These are phyloP conservation scores for Nomada flava DNA, from an alignment of 2,888 invertebrate genomes.

Conservation along the genomic window DNA sequence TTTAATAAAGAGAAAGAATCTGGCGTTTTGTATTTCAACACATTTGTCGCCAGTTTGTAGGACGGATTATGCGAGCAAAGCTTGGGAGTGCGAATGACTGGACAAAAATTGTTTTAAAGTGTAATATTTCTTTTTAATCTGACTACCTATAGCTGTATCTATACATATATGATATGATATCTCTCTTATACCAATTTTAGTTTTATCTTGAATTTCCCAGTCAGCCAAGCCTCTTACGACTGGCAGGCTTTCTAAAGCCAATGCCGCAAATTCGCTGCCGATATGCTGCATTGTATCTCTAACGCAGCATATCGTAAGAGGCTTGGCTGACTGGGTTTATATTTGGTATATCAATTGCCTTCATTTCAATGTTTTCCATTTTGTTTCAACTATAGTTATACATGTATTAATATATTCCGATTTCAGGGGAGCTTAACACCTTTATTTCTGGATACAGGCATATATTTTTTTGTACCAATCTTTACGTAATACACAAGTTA, in stretches of 20 bases:
- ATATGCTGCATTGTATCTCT: too few species aligned
- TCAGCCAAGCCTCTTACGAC: too few species aligned
- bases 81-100: too few species aligned
- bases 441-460: not conserved
- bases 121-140: not conserved
- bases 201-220: not conserved
- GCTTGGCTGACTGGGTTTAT: too few species aligned
- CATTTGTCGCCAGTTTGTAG: too few species aligned
- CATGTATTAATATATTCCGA: not conserved
- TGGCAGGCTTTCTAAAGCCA: too few species aligned
- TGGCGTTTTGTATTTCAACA: too few species aligned
- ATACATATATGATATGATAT: constrained; percentile 10
- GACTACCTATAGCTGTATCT: not conserved
- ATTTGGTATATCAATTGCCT: not conserved
- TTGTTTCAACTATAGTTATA: not conserved
- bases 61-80: too few species aligned
- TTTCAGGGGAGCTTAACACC: constrained; percentile 16
- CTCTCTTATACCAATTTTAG: not conserved
- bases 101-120: not conserved
- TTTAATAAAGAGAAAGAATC: not conserved
- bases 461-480: not conserved
- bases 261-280: too few species aligned
- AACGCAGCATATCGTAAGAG: too few species aligned
- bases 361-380: not conserved
- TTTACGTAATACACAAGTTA: not conserved